Conservation (phyloP, 1,140 invertebrate genomes). For the Drosophila pseudoananassae region DNA sequence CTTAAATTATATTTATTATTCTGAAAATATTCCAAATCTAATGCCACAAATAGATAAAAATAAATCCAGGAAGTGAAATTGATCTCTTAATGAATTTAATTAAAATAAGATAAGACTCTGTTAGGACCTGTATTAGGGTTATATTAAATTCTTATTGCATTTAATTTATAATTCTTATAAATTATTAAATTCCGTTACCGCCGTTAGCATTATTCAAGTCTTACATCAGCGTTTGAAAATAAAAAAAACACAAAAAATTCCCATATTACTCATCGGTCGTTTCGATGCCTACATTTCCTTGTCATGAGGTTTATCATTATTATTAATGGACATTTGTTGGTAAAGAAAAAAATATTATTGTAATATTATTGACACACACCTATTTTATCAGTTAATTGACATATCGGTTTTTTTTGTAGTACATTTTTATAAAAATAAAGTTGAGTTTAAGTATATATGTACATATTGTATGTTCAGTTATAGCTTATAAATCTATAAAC, state of each 20-base stretch:
- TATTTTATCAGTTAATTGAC: conserved; percentile 52
- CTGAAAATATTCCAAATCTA: too few relatives aligned
- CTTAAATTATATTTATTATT: background rate
- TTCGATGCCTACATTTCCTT: conserved; percentile 1
- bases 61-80: background rate
- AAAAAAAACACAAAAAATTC: background rate
- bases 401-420: conserved; percentile 23
- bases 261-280: conserved; percentile 25
- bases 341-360: conserved; percentile 13
- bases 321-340: conserved; percentile 2
- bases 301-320: conserved; percentile 17
- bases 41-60: background rate
- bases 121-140: too few relatives aligned
- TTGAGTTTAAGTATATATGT: background rate
- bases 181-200: too few relatives aligned
- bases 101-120: too few relatives aligned
- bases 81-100: background rate
- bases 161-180: too few relatives aligned
- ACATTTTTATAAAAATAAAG: background rate
- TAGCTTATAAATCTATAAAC: background rate
- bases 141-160: too few relatives aligned
- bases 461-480: too few relatives aligned
- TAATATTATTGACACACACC: conserved; percentile 13
- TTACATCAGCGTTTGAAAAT: conserved; percentile 5
- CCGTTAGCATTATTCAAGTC: too few relatives aligned